phyloP scores from a whole-genome alignment of 2,113 vertebrate species.

The Microcebus jonahi region DNA sequence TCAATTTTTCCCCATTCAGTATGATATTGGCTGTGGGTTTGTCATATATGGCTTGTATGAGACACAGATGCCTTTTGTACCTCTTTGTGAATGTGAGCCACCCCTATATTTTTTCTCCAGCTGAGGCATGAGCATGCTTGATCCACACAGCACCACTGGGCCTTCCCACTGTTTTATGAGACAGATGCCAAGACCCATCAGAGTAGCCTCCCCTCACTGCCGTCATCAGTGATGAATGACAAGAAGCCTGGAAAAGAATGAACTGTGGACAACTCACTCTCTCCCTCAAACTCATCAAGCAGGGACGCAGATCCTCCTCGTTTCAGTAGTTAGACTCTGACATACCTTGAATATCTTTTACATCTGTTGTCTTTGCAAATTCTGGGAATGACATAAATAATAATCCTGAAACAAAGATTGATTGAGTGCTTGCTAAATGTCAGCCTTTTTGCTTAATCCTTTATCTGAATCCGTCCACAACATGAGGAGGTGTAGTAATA shows the following conservation, averaged over 20 bases:
- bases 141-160: neutral
- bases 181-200: neutral
- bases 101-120: neutral
- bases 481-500: neutral
- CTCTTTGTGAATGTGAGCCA: neutral
- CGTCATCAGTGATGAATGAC: neutral
- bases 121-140: neutral
- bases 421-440: neutral
- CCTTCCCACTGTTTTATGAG: neutral
- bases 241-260: neutral
- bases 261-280: neutral
- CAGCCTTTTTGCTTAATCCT: neutral
- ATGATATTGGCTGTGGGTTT: too few relatives aligned
- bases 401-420: neutral
- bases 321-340: neutral
- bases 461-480: conserved; percentile 6
- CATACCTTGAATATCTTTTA: neutral
- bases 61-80: neutral
- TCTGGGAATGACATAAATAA: neutral
- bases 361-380: neutral
- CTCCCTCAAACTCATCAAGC: neutral
- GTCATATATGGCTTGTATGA: too few relatives aligned
- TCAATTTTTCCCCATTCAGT: too few relatives aligned
- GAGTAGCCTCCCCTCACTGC: neutral
- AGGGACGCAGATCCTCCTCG: neutral